Evolutionary conservation across 2,797 vertebrate genomes (phyloP).

Genomic region (Cyprinella venusta): DNA sequence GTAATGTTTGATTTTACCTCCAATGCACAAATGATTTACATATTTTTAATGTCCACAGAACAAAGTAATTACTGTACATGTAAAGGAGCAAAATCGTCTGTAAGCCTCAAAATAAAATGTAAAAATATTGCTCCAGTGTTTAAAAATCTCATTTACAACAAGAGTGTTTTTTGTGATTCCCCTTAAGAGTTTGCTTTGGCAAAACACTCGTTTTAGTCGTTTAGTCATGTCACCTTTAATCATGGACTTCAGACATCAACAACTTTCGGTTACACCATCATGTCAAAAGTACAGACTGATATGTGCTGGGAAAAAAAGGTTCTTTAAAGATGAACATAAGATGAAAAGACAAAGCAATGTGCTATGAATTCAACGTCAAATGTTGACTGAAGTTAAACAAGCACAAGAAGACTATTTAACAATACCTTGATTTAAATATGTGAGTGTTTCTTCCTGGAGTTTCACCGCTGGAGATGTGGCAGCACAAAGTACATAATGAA

Average conservation of each 20-base stretch:
- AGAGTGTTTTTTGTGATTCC: not conserved
- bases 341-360: not conserved
- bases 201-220: not conserved
- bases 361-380: not conserved
- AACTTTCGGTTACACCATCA: not conserved
- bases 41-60: slow-evolving; percentile 2
- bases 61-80: not conserved
- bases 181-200: too few relatives aligned
- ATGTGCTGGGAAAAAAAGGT: not conserved
- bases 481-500: slow-evolving; percentile 89
- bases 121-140: not conserved
- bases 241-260: slow-evolving; percentile 8
- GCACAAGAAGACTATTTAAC: not conserved
- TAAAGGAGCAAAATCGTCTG: not conserved
- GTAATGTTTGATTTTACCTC: not conserved
- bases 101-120: not conserved
- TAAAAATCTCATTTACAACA: not conserved
- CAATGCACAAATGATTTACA: not conserved
- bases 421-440: slow-evolving; percentile 96
- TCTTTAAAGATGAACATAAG: not conserved
- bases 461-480: slow-evolving; percentile 92
- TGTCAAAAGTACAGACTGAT: not conserved
- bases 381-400: not conserved
- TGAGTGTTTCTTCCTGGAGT: slow-evolving; percentile 90
- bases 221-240: slow-evolving; percentile 1